These are phyloP conservation scores for Celastrina argiolus DNA, from an alignment of 2,888 invertebrate genomes.

Conservation along the genomic window DNA sequence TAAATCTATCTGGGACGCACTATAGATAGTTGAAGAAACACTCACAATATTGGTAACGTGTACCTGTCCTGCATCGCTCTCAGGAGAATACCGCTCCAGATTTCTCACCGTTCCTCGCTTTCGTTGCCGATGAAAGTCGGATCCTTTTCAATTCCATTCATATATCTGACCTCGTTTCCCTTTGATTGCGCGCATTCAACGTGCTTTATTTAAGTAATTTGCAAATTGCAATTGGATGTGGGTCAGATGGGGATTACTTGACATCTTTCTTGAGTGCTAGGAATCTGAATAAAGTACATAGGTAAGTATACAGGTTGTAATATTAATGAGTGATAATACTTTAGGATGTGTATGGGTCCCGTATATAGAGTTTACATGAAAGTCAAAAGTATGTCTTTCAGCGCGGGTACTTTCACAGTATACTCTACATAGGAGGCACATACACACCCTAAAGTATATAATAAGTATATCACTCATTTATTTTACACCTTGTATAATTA, in stretches of 20 bases:
- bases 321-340: too few species aligned
- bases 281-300: background rate
- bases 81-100: slow-evolving; percentile 9
- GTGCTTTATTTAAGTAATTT: slow-evolving; percentile 11
- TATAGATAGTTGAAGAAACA: background rate
- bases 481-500: too few species aligned
- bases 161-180: slow-evolving; percentile 2
- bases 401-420: too few species aligned
- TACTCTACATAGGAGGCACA: too few species aligned
- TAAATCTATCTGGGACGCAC: too few species aligned
- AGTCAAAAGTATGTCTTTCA: too few species aligned
- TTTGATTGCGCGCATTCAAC: slow-evolving; percentile 14
- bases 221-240: background rate
- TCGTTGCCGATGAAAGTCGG: slow-evolving; percentile 15
- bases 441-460: too few species aligned
- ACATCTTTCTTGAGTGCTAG: background rate
- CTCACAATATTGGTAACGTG: slow-evolving; percentile 1
- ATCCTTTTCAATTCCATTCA: slow-evolving; percentile 18
- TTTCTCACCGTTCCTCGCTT: slow-evolving; percentile 10
- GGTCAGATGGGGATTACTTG: background rate
- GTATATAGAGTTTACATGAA: too few species aligned
- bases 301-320: background rate
- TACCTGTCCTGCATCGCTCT: background rate
- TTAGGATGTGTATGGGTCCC: too few species aligned
- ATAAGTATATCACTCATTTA: too few species aligned